Evolutionary conservation across 1,140 invertebrate genomes (phyloP).

Genomic region (Chelonus insularis): DNA sequence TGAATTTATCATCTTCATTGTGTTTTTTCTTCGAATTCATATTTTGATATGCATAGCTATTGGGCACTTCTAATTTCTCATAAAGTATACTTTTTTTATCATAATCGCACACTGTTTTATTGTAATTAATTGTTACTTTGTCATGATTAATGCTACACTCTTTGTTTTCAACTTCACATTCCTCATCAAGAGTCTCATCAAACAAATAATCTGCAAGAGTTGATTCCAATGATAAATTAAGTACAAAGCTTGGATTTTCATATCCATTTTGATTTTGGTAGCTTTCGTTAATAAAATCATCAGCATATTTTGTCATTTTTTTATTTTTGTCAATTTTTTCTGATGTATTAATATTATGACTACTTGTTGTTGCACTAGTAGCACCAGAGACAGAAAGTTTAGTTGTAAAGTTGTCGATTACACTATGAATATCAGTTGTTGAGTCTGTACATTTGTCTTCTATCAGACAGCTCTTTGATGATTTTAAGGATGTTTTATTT

Average conservation of each 20-base stretch:
- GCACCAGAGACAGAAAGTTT: background rate
- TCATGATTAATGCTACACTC: too few species aligned
- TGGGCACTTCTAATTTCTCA: background rate
- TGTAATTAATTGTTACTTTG: too few species aligned
- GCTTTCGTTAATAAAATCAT: too few species aligned
- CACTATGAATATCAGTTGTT: too few species aligned
- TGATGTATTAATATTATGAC: background rate
- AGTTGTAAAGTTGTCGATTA: too few species aligned
- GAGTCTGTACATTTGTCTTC: too few species aligned
- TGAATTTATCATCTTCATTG: background rate
- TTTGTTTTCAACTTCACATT: background rate
- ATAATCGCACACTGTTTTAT: too few species aligned
- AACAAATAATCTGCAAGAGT: conserved; percentile 45
- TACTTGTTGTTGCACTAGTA: background rate
- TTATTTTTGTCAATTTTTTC: background rate
- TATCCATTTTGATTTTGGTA: conserved; percentile 32
- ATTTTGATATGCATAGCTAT: background rate
- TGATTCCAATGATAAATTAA: conserved; percentile 52
- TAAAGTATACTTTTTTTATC: background rate
- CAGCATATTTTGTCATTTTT: background rate
- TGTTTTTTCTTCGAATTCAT: background rate
- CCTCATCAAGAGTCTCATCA: conserved; percentile 27
- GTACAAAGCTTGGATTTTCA: conserved; percentile 53
- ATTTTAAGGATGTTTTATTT: too few species aligned
- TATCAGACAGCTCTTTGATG: too few species aligned